Percentiles rank a stretch among this genome's conserved stretches.
Evolutionary conservation across 2,797 vertebrate species (phyloP).

Genomic region (Sebastes elongatus): DNA sequence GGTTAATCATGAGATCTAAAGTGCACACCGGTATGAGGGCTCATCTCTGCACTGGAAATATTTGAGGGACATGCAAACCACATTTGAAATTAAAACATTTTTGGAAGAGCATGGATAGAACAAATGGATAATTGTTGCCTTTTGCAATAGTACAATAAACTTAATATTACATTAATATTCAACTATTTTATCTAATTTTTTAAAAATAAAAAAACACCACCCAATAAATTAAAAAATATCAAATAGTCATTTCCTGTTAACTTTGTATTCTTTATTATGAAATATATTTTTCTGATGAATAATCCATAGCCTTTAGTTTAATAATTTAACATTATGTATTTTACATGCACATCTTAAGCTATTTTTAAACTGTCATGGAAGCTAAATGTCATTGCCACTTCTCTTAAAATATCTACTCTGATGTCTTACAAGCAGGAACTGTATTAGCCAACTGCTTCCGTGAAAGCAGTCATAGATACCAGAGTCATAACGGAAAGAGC

Average conservation of each 20-base stretch:
- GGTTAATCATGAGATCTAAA: slow-evolving; percentile 49
- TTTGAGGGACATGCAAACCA: neutral
- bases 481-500: neutral
- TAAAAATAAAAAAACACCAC: too few species aligned
- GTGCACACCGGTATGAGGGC: neutral
- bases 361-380: neutral
- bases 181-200: accelerated
- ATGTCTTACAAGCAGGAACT: neutral
- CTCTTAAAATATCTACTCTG: neutral
- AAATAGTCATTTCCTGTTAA: neutral
- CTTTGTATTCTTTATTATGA: neutral
- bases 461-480: neutral
- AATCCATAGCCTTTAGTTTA: neutral
- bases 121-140: neutral
- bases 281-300: neutral
- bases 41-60: neutral
- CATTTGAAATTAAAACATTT: neutral
- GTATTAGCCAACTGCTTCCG: neutral
- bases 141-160: neutral
- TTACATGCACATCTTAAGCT: neutral
- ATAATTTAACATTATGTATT: neutral
- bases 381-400: neutral
- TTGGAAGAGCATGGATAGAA: neutral
- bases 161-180: neutral
- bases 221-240: neutral